Conservation (phyloP, 2,113 vertebrate genomes). For the Toxostoma redivivum region DNA sequence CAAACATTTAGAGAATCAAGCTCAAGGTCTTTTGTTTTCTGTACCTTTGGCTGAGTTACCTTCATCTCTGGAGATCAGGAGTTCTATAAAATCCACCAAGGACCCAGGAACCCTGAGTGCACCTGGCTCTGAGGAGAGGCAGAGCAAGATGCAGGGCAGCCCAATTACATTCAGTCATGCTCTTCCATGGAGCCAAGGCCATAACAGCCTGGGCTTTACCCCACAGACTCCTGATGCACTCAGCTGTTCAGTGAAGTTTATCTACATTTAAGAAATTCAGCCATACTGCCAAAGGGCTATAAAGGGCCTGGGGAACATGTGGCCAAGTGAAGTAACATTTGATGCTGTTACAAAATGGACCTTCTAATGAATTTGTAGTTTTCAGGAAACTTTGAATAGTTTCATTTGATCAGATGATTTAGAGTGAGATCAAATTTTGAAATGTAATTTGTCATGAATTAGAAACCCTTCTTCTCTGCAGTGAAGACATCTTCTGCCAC, state of each 20-base stretch:
- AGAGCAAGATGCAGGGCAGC: not conserved
- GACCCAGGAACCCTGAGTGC: not conserved
- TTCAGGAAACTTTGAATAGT: not conserved
- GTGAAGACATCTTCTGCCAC: not conserved
- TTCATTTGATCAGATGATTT: not conserved
- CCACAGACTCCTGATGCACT: not conserved
- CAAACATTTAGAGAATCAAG: not conserved
- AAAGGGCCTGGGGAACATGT: not conserved
- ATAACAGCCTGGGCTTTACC: not conserved
- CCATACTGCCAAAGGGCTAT: not conserved
- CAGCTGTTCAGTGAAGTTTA: not conserved
- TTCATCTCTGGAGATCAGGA: not conserved
- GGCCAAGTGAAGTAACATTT: not conserved
- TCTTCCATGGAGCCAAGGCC: not conserved
- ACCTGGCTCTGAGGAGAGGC: accelerated
- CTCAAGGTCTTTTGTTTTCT: not conserved
- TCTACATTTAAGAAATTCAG: not conserved
- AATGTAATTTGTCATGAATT: not conserved
- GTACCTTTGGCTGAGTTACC: not conserved
- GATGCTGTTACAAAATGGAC: not conserved
- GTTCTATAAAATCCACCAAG: not conserved
- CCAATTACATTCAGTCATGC: accelerated
- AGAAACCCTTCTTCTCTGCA: not conserved
- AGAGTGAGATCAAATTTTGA: not conserved
- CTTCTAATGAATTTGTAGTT: not conserved